Evolutionary conservation across 2,888 invertebrate genomes (phyloP).

Genomic region (Anticlea derivata): DNA sequence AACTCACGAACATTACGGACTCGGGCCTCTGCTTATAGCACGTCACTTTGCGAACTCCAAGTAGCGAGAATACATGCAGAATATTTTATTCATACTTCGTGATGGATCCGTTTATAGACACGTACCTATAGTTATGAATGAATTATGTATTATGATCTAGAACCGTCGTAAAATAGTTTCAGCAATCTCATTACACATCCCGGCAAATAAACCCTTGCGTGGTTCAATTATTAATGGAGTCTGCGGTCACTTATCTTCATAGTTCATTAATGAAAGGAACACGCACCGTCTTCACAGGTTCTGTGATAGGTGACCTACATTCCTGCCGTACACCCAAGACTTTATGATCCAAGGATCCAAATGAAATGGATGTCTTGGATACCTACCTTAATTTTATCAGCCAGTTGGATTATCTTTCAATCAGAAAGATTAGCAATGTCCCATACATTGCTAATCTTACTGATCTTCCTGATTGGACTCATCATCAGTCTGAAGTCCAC

Average conservation of each 20-base stretch:
- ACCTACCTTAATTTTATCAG: not conserved
- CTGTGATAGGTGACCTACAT: conserved; percentile 8
- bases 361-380: not conserved
- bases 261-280: conserved; percentile 30
- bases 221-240: conserved; percentile 54
- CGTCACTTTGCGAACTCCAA: not conserved
- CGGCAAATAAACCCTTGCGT: conserved; percentile 48
- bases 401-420: too few relatives aligned
- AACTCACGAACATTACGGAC: too few relatives aligned
- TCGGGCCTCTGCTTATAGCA: conserved; percentile 16
- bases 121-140: conserved; percentile 28
- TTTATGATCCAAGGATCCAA: not conserved
- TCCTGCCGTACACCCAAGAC: not conserved
- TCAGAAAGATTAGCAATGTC: too few relatives aligned
- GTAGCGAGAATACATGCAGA: not conserved
- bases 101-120: conserved; percentile 14
- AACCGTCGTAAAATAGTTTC: conserved; percentile 46
- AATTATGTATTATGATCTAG: conserved; percentile 35
- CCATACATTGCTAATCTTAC: too few relatives aligned
- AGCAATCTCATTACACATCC: conserved; percentile 47
- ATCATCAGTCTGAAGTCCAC: too few relatives aligned
- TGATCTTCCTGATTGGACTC: too few relatives aligned
- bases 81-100: conserved; percentile 12
- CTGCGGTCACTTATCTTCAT: conserved; percentile 55
- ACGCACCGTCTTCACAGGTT: conserved; percentile 10